Evolutionary conservation across 2,797 vertebrate genomes (phyloP).

Genomic region (Anguilla marmorata): DNA sequence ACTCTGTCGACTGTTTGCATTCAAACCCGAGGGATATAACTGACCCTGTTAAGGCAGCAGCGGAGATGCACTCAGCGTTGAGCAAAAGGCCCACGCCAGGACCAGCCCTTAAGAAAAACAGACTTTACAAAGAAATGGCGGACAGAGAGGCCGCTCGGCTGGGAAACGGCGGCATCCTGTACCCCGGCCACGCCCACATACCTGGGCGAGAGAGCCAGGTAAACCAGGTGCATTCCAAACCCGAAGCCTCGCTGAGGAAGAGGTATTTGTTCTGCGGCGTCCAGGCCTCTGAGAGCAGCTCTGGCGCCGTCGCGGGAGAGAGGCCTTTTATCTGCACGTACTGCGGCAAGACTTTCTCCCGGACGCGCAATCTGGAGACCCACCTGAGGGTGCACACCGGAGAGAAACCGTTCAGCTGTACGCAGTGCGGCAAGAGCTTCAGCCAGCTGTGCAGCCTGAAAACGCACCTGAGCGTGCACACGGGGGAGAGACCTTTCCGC

Average conservation of each 20-base stretch:
- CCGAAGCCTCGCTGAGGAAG: background rate
- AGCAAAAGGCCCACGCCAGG: background rate
- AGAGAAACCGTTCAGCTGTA: constrained; percentile 11
- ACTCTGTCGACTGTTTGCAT: background rate
- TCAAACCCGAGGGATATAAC: background rate
- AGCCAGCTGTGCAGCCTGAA: constrained; percentile 13
- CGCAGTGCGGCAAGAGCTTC: constrained; percentile 10
- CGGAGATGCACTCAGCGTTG: background rate
- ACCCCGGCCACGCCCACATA: background rate
- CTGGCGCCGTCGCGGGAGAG: background rate
- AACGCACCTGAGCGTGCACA: constrained; percentile 14
- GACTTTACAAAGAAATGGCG: background rate
- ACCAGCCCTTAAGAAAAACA: background rate
- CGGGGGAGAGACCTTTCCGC: constrained; percentile 5
- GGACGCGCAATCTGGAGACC: background rate
- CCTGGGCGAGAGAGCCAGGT: background rate
- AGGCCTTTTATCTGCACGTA: constrained; percentile 18
- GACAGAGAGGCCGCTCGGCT: background rate
- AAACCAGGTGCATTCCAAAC: background rate
- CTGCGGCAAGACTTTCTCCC: constrained; percentile 2
- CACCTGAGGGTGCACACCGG: constrained; percentile 7
- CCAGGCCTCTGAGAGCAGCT: background rate
- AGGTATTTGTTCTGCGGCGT: background rate
- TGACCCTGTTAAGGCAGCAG: background rate
- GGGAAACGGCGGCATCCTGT: background rate